Evolutionary conservation across 92 coral and sea anemone genomes (phyloP), one percentile per base, ranked within the genome.

Genomic region (Zoanthus sociatus): DNA sequence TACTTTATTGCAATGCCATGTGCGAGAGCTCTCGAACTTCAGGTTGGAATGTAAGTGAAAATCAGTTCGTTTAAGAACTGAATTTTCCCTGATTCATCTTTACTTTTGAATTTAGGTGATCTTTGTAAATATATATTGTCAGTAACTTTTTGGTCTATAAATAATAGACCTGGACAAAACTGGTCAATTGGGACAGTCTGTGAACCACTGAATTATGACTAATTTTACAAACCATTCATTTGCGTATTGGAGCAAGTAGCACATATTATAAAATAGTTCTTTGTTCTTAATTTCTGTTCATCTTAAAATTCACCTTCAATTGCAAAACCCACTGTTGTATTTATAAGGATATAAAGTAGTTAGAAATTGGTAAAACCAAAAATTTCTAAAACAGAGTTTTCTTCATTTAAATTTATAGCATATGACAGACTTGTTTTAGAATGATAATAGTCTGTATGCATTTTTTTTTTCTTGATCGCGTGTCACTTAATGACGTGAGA

Each of bases 401-500:
- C 68, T 21, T n/a, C 68, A 14, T 61, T 15, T 15, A n/a, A 16
- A 16, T 17, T 1, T 50, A 20, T 2, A 4, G 30, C 21, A 63
- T 31, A 5, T 63, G 69, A 63, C 69, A 63, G 69, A 17, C 69
- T 63, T 7, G 30, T 20, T 6, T 1, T 5, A 3, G 69, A 61
- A n/a, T n/a, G n/a, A n/a, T 61, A 8, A 17, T 63, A 18, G 69
- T 63, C 30, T 15, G 21, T n/a, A 20, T 10, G 26, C n/a, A 15
- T 7, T 63, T 63, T 63, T 69, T 69, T 69, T 69, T 26, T 10
- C 42, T 33, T 5, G 31, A 69, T 69, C 74, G 74, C 74, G 74
- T 69, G 74, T 69, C 74, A 69, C 16, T 31, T 32, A 69, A 13
- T 69, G 74, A 69, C 74, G 74, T 69, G 74, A 31, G 47, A 9